These are phyloP conservation scores for Melieria picta DNA, from an alignment of 2,888 invertebrate species.

Conservation along the genomic window DNA sequence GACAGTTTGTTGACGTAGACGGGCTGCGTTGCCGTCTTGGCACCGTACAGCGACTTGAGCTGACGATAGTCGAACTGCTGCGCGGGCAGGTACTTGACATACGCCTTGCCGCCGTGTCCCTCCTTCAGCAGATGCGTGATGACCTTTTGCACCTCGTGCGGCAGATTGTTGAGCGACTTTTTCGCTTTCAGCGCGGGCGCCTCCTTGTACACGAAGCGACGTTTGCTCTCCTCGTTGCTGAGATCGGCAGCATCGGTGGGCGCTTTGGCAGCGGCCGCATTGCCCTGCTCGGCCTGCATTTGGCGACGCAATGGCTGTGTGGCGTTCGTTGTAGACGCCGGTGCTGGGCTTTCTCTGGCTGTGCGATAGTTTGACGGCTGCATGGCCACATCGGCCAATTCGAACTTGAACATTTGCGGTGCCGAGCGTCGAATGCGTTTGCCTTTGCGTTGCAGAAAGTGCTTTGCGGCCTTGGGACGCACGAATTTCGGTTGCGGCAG, in stretches of 20 bases:
- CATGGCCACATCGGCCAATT: conserved; percentile 57
- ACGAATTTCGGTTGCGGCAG: conserved; percentile 25
- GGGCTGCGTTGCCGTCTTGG: conserved; percentile 36
- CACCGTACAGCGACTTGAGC: conserved; percentile 37
- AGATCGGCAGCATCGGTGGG: conserved; percentile 37
- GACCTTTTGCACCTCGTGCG: conserved; percentile 60
- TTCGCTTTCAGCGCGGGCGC: conserved; percentile 49
- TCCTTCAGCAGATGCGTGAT: conserved; percentile 57
- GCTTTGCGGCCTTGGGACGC: conserved; percentile 29
- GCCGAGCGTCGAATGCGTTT: conserved; percentile 28
- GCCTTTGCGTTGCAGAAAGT: conserved; percentile 20
- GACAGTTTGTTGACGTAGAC: conserved; percentile 37
- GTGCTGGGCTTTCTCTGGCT: neutral
- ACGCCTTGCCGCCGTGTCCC: conserved; percentile 52
- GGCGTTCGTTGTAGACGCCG: neutral
- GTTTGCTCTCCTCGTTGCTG: conserved; percentile 50
- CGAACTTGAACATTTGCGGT: conserved; percentile 59
- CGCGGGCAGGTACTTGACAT: conserved; percentile 53
- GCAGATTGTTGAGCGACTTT: conserved; percentile 54
- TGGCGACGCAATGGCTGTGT: neutral
- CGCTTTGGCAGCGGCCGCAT: conserved; percentile 8
- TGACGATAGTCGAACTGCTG: conserved; percentile 54
- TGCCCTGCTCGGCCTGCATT: neutral
- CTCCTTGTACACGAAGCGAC: conserved; percentile 53
- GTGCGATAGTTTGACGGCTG: conserved; percentile 3